Conservation (phyloP, 1,140 invertebrate species). For the Platyscapa corneri region DNA sequence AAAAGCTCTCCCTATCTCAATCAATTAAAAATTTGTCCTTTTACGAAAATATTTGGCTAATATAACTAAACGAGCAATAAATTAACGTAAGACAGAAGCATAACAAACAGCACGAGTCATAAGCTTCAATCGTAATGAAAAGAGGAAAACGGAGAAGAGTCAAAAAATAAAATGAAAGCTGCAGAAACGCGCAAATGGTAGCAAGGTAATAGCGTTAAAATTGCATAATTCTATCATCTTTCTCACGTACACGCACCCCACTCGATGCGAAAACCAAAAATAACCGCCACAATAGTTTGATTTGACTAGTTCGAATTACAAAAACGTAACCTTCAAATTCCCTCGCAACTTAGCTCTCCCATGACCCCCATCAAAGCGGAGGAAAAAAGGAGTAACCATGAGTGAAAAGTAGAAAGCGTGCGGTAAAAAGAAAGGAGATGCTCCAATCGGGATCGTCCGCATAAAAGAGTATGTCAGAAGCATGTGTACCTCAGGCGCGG, state of each 20-base stretch:
- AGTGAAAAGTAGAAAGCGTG: not conserved
- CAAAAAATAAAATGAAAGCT: too few relatives aligned
- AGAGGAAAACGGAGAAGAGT: too few relatives aligned
- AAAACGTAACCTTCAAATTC: conserved; percentile 47
- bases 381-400: not conserved
- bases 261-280: conserved; percentile 30
- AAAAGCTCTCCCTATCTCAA: too few relatives aligned
- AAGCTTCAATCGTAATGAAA: too few relatives aligned
- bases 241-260: not conserved
- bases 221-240: conserved; percentile 40
- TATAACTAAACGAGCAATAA: too few relatives aligned
- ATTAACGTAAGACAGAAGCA: too few relatives aligned
- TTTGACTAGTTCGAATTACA: conserved; percentile 15
- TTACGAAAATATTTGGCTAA: too few relatives aligned
- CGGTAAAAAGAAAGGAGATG: not conserved
- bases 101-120: too few relatives aligned
- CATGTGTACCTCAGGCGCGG: conserved; percentile 66
- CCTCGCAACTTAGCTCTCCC: too few relatives aligned
- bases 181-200: not conserved
- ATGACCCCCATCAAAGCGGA: too few relatives aligned
- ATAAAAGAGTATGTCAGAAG: not conserved
- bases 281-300: conserved; percentile 26
- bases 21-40: too few relatives aligned
- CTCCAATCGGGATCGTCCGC: not conserved
- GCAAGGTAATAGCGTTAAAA: not conserved